Evolutionary conservation across 2,113 vertebrate genomes (phyloP).

Genomic region (Trochalopteron elliotii): DNA sequence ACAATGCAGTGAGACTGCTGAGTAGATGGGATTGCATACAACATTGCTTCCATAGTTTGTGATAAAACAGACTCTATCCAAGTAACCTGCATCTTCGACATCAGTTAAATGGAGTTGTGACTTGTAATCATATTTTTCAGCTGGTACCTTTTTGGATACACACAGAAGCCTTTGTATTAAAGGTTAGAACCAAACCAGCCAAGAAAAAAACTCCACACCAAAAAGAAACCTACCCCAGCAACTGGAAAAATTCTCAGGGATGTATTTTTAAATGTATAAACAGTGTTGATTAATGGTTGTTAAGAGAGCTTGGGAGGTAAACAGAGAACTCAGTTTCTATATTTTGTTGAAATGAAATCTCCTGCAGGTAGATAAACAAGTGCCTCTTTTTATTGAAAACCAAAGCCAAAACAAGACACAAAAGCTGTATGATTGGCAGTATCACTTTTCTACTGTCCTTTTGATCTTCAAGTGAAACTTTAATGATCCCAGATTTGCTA

Average conservation of each 20-base stretch:
- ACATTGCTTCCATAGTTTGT: not conserved
- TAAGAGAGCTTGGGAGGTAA: not conserved
- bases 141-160: not conserved
- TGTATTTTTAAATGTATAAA: not conserved
- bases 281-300: not conserved
- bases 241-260: not conserved
- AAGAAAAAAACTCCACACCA: accelerated
- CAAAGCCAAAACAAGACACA: not conserved
- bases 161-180: not conserved
- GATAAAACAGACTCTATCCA: not conserved
- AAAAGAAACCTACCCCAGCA: not conserved
- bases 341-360: not conserved
- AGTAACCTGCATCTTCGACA: not conserved
- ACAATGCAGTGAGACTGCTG: not conserved
- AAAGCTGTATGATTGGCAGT: not conserved
- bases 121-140: not conserved
- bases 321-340: not conserved
- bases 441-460: not conserved
- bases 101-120: not conserved
- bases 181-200: not conserved
- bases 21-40: not conserved
- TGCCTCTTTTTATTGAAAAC: not conserved
- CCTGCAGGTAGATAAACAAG: not conserved
- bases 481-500: not conserved
- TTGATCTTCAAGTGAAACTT: not conserved